Percentiles rank a stretch among this genome's conserved stretches.
Conservation (phyloP, 2,797 vertebrate genomes). For the Momotus momota region DNA sequence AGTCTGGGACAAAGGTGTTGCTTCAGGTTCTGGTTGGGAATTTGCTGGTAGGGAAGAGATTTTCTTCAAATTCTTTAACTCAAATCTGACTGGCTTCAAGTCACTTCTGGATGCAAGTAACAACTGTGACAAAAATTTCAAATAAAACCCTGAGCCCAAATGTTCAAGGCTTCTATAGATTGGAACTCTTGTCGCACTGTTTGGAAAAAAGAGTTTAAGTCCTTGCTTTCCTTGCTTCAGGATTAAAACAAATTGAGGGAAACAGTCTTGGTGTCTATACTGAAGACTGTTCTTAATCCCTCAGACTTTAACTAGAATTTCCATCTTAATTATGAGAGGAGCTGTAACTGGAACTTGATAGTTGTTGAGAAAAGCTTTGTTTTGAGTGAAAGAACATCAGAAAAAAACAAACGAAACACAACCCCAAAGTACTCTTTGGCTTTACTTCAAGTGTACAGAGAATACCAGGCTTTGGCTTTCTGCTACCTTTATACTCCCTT, state of each 20-base stretch:
- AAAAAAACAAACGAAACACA: not conserved
- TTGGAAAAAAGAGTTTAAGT: not conserved
- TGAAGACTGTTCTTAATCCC: not conserved
- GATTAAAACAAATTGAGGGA: not conserved
- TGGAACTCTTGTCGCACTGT: not conserved
- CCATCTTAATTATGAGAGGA: not conserved
- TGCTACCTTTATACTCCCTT: fast-evolving
- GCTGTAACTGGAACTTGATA: not conserved
- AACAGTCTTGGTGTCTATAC: not conserved
- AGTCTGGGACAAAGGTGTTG: not conserved
- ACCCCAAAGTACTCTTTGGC: not conserved
- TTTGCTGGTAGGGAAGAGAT: not conserved
- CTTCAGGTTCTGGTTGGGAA: not conserved
- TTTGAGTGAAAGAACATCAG: not conserved
- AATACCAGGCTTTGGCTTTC: not conserved
- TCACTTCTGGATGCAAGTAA: not conserved
- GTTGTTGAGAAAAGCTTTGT: not conserved
- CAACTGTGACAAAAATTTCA: not conserved
- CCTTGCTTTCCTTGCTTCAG: not conserved
- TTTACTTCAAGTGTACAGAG: not conserved
- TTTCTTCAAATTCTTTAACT: not conserved
- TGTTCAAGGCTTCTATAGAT: not conserved
- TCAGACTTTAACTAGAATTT: not conserved
- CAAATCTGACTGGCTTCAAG: not conserved
- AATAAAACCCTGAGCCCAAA: not conserved